Evolutionary conservation across 2,888 invertebrate genomes (phyloP), one percentile per base, ranked within the genome.

Genomic region (Caenorhabditis sp.): DNA sequence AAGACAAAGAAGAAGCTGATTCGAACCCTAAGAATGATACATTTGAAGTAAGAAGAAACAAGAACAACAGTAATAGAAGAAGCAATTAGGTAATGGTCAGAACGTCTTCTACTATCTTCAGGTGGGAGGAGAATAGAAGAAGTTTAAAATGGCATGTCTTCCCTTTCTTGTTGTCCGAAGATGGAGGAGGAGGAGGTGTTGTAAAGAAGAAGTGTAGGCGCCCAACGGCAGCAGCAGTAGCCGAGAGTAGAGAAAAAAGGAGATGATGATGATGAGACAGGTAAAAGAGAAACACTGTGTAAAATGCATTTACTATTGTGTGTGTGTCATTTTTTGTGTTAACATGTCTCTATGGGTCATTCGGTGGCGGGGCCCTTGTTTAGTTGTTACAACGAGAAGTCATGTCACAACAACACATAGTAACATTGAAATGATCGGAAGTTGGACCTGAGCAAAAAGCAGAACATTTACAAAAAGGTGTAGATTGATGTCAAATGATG

Each of bases 301-400:
- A 68, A 69, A 77, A 77, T 77, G 54, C 77, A 77, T 77, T 75
- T 75, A 75, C 75, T 75, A 75, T 76, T 76, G 76, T 77, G 77
- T 77, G 77, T 77, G 77, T 77, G 77, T 77, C 77, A 77, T 58
- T 68, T 51, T 69, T 68, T 76, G 77, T 70, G 77, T 77, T 77
- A 77, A 77, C 77, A 77, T 76, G 28, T 69, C 66, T 66, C 75
- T 75, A 68, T 35, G 69, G 77, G 77, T 77, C 77, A 77, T 47
- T 64, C 47, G 26, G 12, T 4, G 4, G 31, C 5, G 5, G 31
- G 31, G 12, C 54, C 54, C 26, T 73, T 51, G 24, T 58, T 59
- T 64, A 74, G 64, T 76, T 76, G 61, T 76, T 76, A 76, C 75
- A 75, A 38, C 47, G 1, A 22, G 1, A 31, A 31, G 8, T 19